A percentile compares a stretch with the other conserved stretches of the same genome.
Conservation (phyloP, 2,797 vertebrate species). For the Myoxocephalus aenaeus region DNA sequence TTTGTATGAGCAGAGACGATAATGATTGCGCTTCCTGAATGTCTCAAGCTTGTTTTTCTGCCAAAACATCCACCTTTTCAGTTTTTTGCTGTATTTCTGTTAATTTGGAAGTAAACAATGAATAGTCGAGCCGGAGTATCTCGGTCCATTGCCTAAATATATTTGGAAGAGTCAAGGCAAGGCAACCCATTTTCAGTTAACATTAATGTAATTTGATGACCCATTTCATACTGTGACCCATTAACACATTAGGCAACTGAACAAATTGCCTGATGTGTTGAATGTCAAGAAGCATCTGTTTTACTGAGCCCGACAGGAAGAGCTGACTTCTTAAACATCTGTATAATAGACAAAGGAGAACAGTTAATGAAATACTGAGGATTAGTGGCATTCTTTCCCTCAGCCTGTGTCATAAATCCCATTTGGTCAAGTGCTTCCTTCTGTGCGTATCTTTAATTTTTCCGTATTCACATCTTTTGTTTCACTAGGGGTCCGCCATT, state of each 20-base stretch:
- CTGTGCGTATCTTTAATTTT: slow-evolving; percentile 17
- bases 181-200: slow-evolving; percentile 14
- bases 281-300: slow-evolving; percentile 29
- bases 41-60: neutral
- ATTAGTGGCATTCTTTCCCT: slow-evolving; percentile 22
- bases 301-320: slow-evolving; percentile 8
- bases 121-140: neutral
- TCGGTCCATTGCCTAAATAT: slow-evolving; percentile 13
- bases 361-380: slow-evolving; percentile 17
- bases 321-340: neutral
- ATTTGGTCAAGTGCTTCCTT: slow-evolving; percentile 28
- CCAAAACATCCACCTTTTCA: neutral
- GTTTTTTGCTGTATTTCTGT: neutral
- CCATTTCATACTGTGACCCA: slow-evolving; percentile 35
- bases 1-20: neutral
- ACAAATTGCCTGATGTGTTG: slow-evolving; percentile 18
- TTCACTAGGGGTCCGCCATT: slow-evolving; percentile 35
- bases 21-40: neutral
- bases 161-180: slow-evolving; percentile 25
- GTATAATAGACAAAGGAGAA: slow-evolving; percentile 1
- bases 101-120: neutral
- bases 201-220: slow-evolving; percentile 33
- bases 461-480: slow-evolving; percentile 37
- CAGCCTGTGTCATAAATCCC: neutral
- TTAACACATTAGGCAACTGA: slow-evolving; percentile 38